Conservation (phyloP, 2,888 invertebrate genomes). For the Thelaira solivaga region DNA sequence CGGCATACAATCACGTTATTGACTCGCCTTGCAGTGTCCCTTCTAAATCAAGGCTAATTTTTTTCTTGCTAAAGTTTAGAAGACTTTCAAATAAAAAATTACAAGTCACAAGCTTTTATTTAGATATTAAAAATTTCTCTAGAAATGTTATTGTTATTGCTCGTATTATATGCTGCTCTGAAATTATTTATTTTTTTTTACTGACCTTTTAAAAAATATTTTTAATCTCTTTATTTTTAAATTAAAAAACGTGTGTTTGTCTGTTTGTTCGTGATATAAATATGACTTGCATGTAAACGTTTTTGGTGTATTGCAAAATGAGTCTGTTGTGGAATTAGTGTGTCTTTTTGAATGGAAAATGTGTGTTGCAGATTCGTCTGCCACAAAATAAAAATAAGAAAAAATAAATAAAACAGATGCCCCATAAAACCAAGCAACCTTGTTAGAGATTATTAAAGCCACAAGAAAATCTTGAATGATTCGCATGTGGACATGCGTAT, state of each 20-base stretch:
- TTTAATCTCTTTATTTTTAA: not conserved
- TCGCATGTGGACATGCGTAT: conserved; percentile 38
- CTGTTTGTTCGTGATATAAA: not conserved
- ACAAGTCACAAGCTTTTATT: too few relatives aligned
- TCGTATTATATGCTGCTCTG: not conserved
- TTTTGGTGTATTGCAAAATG: too few relatives aligned
- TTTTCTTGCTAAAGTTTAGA: too few relatives aligned
- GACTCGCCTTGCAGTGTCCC: too few relatives aligned
- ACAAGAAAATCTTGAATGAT: conserved; percentile 46
- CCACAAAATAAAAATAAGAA: conserved; percentile 9
- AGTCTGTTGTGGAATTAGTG: conserved; percentile 45
- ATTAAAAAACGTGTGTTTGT: not conserved
- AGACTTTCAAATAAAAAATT: too few relatives aligned
- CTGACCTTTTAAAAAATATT: not conserved
- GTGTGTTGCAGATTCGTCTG: conserved; percentile 12
- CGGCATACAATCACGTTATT: too few relatives aligned
- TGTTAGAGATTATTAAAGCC: conserved; percentile 50
- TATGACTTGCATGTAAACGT: too few relatives aligned
- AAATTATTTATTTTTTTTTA: too few relatives aligned
- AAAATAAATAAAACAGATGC: conserved; percentile 35
- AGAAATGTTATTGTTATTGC: too few relatives aligned
- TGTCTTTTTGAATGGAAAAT: conserved; percentile 44
- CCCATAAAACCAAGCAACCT: conserved; percentile 55
- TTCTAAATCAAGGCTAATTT: too few relatives aligned
- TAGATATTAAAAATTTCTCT: too few relatives aligned